Conservation (phyloP, 1,140 invertebrate species). For the Piezodorus guildinii region DNA sequence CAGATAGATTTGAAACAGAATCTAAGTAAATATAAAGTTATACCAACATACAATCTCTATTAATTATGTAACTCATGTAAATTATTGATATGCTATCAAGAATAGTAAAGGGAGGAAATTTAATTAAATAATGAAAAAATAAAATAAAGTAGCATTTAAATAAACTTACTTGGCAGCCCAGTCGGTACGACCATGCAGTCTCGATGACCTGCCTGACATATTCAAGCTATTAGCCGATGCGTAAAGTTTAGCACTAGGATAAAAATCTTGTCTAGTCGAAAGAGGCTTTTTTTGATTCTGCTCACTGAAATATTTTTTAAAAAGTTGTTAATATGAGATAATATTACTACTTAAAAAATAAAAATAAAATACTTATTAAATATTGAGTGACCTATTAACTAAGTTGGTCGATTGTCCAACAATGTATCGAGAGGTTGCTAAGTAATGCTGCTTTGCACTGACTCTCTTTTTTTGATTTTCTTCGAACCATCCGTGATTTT, state of each 20-base stretch:
- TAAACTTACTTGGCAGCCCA: constrained; percentile 48
- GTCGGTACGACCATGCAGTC: constrained; percentile 42
- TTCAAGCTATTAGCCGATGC: constrained; percentile 27
- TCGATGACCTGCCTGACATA: constrained; percentile 29
- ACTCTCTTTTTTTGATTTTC: constrained; percentile 32
- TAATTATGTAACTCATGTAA: no score
- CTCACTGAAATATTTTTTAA: constrained; percentile 26
- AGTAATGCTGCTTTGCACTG: constrained; percentile 61
- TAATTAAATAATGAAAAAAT: no score
- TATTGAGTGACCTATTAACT: constrained; percentile 32
- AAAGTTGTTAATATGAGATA: neutral
- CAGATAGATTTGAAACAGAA: no score
- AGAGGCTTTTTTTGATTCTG: constrained; percentile 29
- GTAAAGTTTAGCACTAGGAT: constrained; percentile 25
- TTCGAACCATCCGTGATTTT: constrained; percentile 28
- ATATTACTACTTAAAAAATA: no score
- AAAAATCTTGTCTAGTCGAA: constrained; percentile 25
- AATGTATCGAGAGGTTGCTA: constrained; percentile 57
- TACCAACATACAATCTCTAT: no score
- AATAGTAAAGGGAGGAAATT: no score
- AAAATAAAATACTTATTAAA: neutral
- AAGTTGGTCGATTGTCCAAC: constrained; percentile 46
- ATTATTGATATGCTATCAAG: no score
- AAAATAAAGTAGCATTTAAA: neutral
- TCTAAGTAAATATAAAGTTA: no score